phyloP scores from a whole-genome alignment of 1,140 invertebrate species.

The Caerostris extrusa region DNA sequence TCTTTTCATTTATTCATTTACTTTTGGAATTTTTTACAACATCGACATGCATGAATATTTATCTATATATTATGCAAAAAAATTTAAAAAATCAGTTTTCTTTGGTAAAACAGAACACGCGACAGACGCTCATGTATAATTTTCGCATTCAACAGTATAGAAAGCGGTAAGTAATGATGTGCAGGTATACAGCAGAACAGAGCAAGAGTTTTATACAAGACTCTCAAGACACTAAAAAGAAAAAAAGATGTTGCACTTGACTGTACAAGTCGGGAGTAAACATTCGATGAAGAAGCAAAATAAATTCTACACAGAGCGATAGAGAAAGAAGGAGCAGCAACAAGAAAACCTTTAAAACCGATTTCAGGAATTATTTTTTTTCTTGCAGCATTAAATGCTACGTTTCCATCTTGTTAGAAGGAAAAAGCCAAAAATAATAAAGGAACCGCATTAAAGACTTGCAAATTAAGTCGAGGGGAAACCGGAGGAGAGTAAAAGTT shows the following conservation, averaged over 20 bases:
- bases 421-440: background rate
- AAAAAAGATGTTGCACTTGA: background rate
- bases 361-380: conserved; percentile 24
- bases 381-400: background rate
- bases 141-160: background rate
- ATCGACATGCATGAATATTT: too few relatives aligned
- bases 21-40: too few relatives aligned
- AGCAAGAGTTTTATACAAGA: background rate
- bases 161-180: background rate
- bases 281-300: background rate
- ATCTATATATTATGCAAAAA: too few relatives aligned
- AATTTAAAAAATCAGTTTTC: too few relatives aligned
- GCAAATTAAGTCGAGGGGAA: conserved; percentile 59
- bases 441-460: conserved; percentile 50
- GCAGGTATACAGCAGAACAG: background rate
- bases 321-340: background rate
- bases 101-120: too few relatives aligned
- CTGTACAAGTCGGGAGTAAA: conserved; percentile 32
- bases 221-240: background rate
- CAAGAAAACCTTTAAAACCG: conserved; percentile 39
- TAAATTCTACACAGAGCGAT: background rate
- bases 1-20: too few relatives aligned
- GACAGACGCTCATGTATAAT: background rate
- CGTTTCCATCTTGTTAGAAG: conserved; percentile 16
- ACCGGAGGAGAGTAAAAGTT: conserved; percentile 31